Base-by-base conservation (phyloP, 2,797 vertebrate genomes). In the Erpetoichthys calabaricus region DNA sequence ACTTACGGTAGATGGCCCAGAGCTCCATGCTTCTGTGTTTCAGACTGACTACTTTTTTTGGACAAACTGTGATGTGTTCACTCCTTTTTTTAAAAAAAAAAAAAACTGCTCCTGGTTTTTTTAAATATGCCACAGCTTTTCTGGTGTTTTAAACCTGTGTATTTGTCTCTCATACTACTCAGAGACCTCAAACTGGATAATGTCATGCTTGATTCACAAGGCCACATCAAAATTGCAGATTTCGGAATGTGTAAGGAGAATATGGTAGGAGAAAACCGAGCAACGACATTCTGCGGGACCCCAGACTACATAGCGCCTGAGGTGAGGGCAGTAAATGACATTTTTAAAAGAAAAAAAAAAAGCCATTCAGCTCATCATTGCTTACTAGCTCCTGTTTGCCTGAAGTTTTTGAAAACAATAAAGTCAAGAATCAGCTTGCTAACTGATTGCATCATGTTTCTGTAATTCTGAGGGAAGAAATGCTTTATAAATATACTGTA, bases 231-330 rank as follows among this genome's bases (percentile, higher is more conserved):
- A 76, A 97, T 99, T 6, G 92, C 96, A 0, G 96, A 99, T 72
- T 99, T 99, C 42, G 96, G 96, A 60, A 98, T 98, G 96, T 99
- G 96, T 70, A 97, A 92, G 73, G 96, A 99, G 74, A 91, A 89
- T 0, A 73, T 97, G 53, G 63, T 80, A 25, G 87, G 81, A 3
- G 91, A 94, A 0, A 79, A 69, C 66, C 82, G 76, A 68, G 91
- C 91, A 0, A 90, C 87, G 62, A 99, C 96, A 1, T 99, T 99
- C 76, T 98, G 96, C 4, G 96, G 96, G 59, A 99, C 96, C 3
- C 96, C 96, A 0, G 96, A 99, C 75, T 99, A 99, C 55, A 98
- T 99, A 0, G 96, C 96, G 45, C 96, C 94, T 0, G 94, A 98
- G 88, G 95, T 94, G 56, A 70, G 77, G 44, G 5, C 5, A 56